Evolutionary conservation across 2,888 invertebrate genomes (phyloP), one percentile per base, ranked within the genome.

Genomic region (Ornithoptera alexandrae): DNA sequence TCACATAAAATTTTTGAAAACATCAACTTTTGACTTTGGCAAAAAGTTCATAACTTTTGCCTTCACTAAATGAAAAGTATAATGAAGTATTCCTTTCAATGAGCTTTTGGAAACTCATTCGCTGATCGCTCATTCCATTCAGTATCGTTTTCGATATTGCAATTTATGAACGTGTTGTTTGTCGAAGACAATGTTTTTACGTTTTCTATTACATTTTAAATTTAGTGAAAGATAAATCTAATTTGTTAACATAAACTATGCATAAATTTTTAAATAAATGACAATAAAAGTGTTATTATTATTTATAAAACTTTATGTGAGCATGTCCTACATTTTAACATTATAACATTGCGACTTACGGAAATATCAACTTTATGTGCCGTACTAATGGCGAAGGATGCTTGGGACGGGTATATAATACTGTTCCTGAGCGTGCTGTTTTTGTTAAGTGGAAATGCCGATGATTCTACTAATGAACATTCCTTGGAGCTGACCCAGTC

Each of bases 401-500:
- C 73, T 72, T 74, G 76, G 67, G 81, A 78, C 71, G 76, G 77
- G 73, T 76, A 82, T 78, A 74, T 88, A 71, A 80, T 87, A 75
- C 79, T 88, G 65, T 75, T 86, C 66, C 71, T 85, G 68, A 81
- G 83, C 75, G 72, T 83, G 61, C 76, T 89, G 59, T 80, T 86
- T 53, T 82, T 81, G 67, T 88, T 84, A 8, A 80, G 82, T 75
- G 84, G 90, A 60, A 79, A 85, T 77, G 79, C 81, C 62, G 76
- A 77, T 71, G 76, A 79, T 24, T 73, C 74, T 64, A 69, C 72
- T 0, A 85, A 84, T 67, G 84, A 87, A 72, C 93, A 93, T 78
- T 93, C 94, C 17, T 82, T 94, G 75, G 94, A 94, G 78, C 82
- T 94, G 78, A 94, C 94, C 74, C 94, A 94, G 83, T 93, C 94